Base-by-base conservation (phyloP, 2,113 vertebrate genomes). In the Poeciliopsis retropinna region DNA sequence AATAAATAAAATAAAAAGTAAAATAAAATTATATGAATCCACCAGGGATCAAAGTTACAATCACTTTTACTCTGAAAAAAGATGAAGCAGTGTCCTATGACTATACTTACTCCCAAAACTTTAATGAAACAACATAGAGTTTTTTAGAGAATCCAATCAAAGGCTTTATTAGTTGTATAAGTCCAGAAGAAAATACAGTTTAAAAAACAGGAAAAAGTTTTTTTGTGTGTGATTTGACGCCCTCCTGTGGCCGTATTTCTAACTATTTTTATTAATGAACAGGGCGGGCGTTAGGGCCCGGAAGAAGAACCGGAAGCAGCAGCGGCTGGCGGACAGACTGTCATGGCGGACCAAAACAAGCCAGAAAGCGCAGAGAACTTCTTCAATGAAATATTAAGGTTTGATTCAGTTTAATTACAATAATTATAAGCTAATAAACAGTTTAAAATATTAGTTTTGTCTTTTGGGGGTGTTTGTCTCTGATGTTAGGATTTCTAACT, bases 301-400 rank as follows among this genome's bases (percentile, higher is more conserved):
- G 88, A 22, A 29, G 71, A 67, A 8, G 71, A 67, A 19, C 0
- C 44, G 12, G 22, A n/a, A 25, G 34, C 17, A 29, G 29, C 5
- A 28, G 28, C 29, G 0, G 11, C 4, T 27, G 60, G n/a, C 1
- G 10, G 29, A 29, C 31, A 25, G 37, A 31, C 19, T 31, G 31
- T 66, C 64, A 95, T 95, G 94, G 94, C 93, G 75, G 92, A 93
- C 34, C 67, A 66, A 61, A 83, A 89, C 70, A 82, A 54, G 61
- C 7, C 72, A 1, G 37, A 39, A 14, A 2, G 25, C 3, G 65
- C 66, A 4, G 41, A 4, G 19, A 67, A 75, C 8, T 82, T 90
- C 27, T 84, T 63, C 73, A 87, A 61, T 60, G 93, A 93, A 79
- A 37, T 94, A 22, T 44, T 94, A 44, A 92, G 92, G 94, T 94